Evolutionary conservation across 2,797 vertebrate species (phyloP).

Genomic region (Remorina albescens): DNA sequence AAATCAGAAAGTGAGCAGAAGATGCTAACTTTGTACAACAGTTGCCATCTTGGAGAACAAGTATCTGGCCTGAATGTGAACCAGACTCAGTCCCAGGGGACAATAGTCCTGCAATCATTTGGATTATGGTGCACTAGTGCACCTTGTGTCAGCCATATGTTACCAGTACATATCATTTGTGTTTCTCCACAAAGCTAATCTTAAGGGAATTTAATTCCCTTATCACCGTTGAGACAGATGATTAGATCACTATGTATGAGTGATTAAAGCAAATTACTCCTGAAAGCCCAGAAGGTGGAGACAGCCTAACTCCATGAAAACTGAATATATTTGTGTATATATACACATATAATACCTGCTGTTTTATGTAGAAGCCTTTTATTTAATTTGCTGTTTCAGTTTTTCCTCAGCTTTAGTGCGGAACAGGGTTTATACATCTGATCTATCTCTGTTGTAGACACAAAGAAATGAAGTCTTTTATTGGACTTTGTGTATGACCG

Average conservation of each 20-base stretch:
- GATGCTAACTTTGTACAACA: conserved; percentile 43
- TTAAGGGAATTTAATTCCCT: conserved; percentile 33
- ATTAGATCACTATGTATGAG: conserved; percentile 31
- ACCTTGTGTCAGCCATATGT: conserved; percentile 58
- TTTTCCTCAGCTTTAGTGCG: background rate
- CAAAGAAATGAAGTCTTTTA: background rate
- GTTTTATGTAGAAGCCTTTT: background rate
- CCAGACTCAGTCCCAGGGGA: conserved; percentile 51
- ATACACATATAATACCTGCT: too few relatives aligned
- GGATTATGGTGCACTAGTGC: conserved; percentile 39
- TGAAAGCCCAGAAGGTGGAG: background rate
- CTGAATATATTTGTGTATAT: too few relatives aligned
- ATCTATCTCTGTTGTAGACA: background rate
- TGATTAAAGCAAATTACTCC: conserved; percentile 27
- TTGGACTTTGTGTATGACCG: background rate
- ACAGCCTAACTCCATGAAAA: background rate
- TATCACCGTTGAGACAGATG: conserved; percentile 24
- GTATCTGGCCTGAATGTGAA: conserved; percentile 55
- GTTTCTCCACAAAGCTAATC: conserved; percentile 41
- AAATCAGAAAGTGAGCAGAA: conserved; percentile 20
- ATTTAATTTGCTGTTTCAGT: too few relatives aligned
- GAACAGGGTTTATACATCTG: background rate
- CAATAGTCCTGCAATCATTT: conserved; percentile 44
- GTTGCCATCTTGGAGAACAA: conserved; percentile 39
- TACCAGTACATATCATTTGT: conserved; percentile 50